Evolutionary conservation across 37 sponge, comb jelly and placozoan genomes (phyloP), one percentile per base, ranked within the genome.

Genomic region (Beroe forskalii): DNA sequence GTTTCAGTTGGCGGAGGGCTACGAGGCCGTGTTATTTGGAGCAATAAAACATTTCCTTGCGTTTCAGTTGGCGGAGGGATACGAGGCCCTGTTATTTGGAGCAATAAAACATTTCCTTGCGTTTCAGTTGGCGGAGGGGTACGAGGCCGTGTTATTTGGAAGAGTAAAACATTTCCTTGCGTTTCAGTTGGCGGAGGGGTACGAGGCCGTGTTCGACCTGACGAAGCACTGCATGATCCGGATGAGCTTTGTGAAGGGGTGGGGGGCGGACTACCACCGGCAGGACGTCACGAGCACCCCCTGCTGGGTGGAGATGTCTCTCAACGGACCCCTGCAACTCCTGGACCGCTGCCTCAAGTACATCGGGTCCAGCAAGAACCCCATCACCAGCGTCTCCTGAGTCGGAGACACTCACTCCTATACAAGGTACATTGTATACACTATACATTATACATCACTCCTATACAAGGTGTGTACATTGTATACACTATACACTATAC

Each of bases 191-290:
- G 23, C 44, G 1, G 55, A 44, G 9, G 90, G 92, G 1, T 92
- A 63, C 66, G 69, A 62, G 9, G 69, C 89, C 2, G 90, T 89
- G n/a, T 92, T 83, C 37, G 64, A 92, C 0, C 60, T 92, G 32
- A 89, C 67, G 25, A 92, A 67, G 24, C 62, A 66, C 67, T 92
- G 92, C 64, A 66, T 66, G 43, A 89, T 92, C 3, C 9, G 69
- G 60, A 62, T 92, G 67, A 92, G 92, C 43, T 92, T 89, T 33
- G 90, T 89, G 62, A 92, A 92, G 89, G 92, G 92, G 9, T 92
- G 92, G 92, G 92, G 92, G 37, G 90, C 89, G n/a, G 90, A 92
- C 0, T 92, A 92, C 90, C 80, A 80, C 22, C 90, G 92, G n/a
- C 92, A 89, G 72, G 63, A 62, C 22, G 90, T 92, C 2, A 92